Conservation (phyloP, 2,797 vertebrate genomes). For the Pseudocheirus occidentalis region DNA sequence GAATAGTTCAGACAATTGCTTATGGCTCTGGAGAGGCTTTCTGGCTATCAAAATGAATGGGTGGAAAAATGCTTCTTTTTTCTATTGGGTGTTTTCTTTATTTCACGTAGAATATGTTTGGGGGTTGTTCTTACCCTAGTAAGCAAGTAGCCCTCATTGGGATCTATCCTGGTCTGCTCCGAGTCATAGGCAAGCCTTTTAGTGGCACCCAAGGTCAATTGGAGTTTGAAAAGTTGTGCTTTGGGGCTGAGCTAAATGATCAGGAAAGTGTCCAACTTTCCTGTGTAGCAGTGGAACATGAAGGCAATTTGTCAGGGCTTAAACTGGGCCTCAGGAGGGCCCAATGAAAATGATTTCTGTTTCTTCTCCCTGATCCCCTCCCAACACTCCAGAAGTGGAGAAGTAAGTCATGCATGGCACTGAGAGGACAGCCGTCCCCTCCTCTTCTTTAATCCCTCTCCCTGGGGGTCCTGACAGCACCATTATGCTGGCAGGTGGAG, state of each 20-base stretch:
- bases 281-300: background rate
- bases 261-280: background rate
- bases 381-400: background rate
- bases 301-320: background rate
- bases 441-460: background rate
- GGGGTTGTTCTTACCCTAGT: background rate
- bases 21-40: constrained; percentile 16
- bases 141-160: constrained; percentile 14
- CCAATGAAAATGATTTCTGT: background rate
- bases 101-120: fast-evolving
- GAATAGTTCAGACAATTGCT: background rate
- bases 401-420: background rate
- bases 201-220: background rate
- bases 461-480: background rate
- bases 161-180: constrained; percentile 14
- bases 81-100: fast-evolving
- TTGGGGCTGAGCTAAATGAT: background rate
- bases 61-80: background rate
- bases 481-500: background rate
- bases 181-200: background rate
- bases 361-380: background rate
- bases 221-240: fast-evolving
- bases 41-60: background rate
- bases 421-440: background rate
- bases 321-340: background rate